Base-by-base conservation (phyloP, 2,797 vertebrate species). In the Pterois miles region DNA sequence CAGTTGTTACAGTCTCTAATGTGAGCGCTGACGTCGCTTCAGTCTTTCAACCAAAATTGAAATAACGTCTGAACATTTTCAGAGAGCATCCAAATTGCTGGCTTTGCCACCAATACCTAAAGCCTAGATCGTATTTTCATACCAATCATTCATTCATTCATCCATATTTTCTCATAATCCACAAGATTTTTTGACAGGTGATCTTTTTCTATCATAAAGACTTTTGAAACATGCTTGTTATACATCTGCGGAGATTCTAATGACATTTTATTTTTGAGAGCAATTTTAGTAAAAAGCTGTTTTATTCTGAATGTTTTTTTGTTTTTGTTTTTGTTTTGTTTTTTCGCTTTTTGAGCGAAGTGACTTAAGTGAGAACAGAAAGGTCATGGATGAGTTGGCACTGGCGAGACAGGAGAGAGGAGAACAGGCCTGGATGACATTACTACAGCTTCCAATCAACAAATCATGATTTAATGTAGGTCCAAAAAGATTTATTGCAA, bases 11-110 rank as follows among this genome's bases (percentile, higher is more conserved):
- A 71, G 25, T 50, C 13, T 14, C 27, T 68, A 38, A 46, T 73
- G 50, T 78, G n/a, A 66, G 9, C 4, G 4, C 31, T 59, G 60
- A 68, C 59, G 58, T 65, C 65, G 70, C 33, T 72, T 57, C 36
- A 34, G 36, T 63, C 71, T 71, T 56, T 56, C 14, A 50, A 36
- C 10, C 40, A 46, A 46, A 74, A 65, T 25, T 8, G 4, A 22
- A 54, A 34, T 12, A 64, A 59, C 13, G 22, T 34, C 25, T 25
- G 12, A 73, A 29, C 13, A 14, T 48, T 54, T 65, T 72, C 54
- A 65, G 29, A 58, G 10, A 40, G 59, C 18, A 2, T 34, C 11
- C 31, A 50, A 20, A 64, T 50, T 14, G 22, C 8, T 7, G 0
- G 38, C 33, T 70, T 56, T 23, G 16, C 40, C 40, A 52, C 7